phyloP scores from a whole-genome alignment of 92 coral and sea anemone species.

The Micromussa lordhowensis region DNA sequence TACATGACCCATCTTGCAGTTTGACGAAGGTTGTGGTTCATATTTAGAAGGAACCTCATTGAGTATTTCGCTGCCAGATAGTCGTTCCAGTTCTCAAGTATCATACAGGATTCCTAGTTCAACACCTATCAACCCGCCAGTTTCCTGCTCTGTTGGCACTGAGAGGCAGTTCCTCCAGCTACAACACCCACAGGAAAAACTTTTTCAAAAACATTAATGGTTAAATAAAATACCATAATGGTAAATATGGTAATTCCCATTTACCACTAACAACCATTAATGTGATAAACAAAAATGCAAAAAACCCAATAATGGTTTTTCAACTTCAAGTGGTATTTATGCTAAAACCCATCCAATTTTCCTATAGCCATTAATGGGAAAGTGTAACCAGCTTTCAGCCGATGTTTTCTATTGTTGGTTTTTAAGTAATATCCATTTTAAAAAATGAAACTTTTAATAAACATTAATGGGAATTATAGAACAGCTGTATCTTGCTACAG shows the following conservation, averaged over 20 bases:
- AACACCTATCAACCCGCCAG: no score
- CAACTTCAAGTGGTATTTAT: constrained; percentile 5
- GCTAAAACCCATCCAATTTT: not conserved
- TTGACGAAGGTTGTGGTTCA: no score
- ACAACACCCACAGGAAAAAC: constrained; percentile 38
- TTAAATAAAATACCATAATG: constrained; percentile 11
- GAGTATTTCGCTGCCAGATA: no score
- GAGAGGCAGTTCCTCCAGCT: no score
- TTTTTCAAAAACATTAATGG: constrained; percentile 8
- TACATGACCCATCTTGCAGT: no score
- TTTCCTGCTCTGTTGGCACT: no score
- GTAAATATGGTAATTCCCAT: constrained; percentile 21
- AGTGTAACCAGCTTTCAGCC: not conserved
- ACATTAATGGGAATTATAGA: constrained; percentile 25
- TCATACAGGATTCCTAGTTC: no score
- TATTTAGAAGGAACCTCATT: no score
- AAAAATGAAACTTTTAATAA: not conserved
- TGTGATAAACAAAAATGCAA: not conserved
- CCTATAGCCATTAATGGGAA: constrained; percentile 18
- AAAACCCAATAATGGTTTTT: constrained; percentile 21
- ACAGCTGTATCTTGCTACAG: constrained; percentile 4
- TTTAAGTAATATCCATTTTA: constrained; percentile 1
- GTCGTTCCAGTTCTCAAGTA: no score
- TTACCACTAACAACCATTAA: constrained; percentile 10
- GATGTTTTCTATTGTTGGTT: constrained; percentile 19